Percentiles rank a stretch among this genome's conserved stretches.
Conservation (phyloP, 1,140 invertebrate genomes). For the Heliconius eleuchia region DNA sequence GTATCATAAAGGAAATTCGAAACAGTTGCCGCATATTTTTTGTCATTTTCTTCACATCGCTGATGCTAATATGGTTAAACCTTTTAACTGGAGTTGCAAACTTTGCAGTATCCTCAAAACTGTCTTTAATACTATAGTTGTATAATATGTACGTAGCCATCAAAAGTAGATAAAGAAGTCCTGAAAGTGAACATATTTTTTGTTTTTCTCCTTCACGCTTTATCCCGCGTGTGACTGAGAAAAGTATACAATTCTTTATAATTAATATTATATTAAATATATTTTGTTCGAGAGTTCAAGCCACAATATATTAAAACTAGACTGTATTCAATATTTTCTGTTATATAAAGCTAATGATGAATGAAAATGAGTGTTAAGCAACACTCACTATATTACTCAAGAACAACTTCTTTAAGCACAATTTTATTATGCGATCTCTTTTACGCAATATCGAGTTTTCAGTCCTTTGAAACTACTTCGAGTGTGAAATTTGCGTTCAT, state of each 20-base stretch:
- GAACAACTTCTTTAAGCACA: conserved; percentile 49
- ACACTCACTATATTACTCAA: background rate
- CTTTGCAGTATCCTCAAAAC: conserved; percentile 29
- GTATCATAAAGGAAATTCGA: conserved; percentile 4
- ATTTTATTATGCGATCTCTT: conserved; percentile 68
- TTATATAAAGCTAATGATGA: background rate
- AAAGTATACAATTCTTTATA: too few species aligned
- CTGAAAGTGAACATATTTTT: too few species aligned
- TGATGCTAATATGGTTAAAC: conserved; percentile 32
- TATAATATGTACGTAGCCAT: too few species aligned
- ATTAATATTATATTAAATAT: too few species aligned
- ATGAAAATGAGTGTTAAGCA: background rate
- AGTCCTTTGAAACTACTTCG: conserved; percentile 65
- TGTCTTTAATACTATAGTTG: conserved; percentile 19
- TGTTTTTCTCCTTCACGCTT: too few species aligned
- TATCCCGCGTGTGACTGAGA: too few species aligned
- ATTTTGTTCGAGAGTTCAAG: too few species aligned
- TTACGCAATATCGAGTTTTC: conserved; percentile 65
- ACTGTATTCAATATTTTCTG: background rate
- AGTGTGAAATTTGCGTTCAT: conserved; percentile 71
- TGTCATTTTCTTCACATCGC: conserved; percentile 24
- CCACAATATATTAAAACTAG: background rate
- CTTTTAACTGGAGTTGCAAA: conserved; percentile 30
- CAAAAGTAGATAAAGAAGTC: too few species aligned
- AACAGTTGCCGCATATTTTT: conserved; percentile 24